Evolutionary conservation across 2,888 invertebrate genomes (phyloP).

Genomic region (Drosophila diplacantha): DNA sequence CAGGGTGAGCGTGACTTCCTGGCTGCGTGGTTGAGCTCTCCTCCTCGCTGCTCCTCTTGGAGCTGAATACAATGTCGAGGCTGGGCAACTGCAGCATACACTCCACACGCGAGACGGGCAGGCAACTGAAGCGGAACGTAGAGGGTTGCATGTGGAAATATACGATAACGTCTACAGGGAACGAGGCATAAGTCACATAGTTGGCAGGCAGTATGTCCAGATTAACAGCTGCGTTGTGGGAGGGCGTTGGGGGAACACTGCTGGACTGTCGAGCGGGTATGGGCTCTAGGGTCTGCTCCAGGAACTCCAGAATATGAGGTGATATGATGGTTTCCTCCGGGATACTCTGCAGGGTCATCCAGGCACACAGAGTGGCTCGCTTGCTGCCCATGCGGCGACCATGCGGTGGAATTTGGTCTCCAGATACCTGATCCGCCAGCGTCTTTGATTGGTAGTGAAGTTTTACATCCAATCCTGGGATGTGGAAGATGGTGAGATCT

Average conservation of each 20-base stretch:
- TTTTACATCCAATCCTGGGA: constrained; percentile 94
- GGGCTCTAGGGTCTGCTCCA: constrained; percentile 97
- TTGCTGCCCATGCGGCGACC: constrained; percentile 84
- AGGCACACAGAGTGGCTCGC: constrained; percentile 93
- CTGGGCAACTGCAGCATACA: constrained; percentile 97
- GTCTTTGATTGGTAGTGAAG: constrained; percentile 91
- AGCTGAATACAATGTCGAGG: constrained; percentile 97
- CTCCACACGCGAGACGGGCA: constrained; percentile 96
- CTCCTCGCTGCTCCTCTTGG: constrained; percentile 89
- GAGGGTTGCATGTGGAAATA: constrained; percentile 99
- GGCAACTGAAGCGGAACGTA: constrained; percentile 95
- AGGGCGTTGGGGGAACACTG: constrained; percentile 71
- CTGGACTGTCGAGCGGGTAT: constrained; percentile 84
- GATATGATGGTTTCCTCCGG: constrained; percentile 98
- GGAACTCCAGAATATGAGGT: constrained; percentile 96
- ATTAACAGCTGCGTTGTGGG: constrained; percentile 76
- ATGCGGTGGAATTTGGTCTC: constrained; percentile 19
- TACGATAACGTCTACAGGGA: constrained; percentile 98
- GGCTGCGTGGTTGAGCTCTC: constrained; percentile 60
- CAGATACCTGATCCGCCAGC: constrained; percentile 79
- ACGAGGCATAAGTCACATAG: constrained; percentile 92
- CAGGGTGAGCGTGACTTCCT: constrained; percentile 55
- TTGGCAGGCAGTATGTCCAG: constrained; percentile 83
- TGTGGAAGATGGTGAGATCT: constrained; percentile 92
- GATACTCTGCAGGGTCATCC: constrained; percentile 97